Percentiles rank a stretch among this genome's conserved stretches.
phyloP scores from a whole-genome alignment of 2,888 invertebrate species.

The Onthophagus sagittarius region DNA sequence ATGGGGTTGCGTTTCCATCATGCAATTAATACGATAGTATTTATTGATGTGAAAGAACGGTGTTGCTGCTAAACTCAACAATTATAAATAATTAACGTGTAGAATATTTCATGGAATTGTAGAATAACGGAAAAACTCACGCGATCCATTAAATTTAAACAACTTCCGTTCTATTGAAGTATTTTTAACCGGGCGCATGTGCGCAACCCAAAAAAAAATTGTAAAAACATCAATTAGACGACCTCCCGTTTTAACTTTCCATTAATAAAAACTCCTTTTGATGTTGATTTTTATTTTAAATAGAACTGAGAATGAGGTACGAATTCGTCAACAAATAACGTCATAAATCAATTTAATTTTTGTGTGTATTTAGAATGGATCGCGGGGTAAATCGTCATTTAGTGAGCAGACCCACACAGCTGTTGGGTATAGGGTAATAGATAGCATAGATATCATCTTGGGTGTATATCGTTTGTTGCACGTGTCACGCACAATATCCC shows the following conservation, averaged over 20 bases:
- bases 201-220: neutral
- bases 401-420: neutral
- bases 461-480: neutral
- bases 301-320: neutral
- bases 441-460: neutral
- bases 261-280: neutral
- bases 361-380: neutral
- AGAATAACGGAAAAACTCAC: neutral
- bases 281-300: neutral
- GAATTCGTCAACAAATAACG: neutral
- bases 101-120: neutral
- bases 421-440: neutral
- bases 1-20: neutral
- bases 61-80: no score
- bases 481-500: neutral
- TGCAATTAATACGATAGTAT: no score
- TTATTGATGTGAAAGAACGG: no score
- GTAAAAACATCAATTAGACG: neutral
- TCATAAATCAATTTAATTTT: neutral
- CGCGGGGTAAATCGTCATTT: neutral
- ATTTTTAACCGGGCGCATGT: neutral
- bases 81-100: neutral
- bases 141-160: neutral
- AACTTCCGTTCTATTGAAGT: neutral
- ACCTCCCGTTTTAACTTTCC: neutral